Conservation (phyloP, 2,113 vertebrate genomes). For the Phyllopteryx taeniolatus region DNA sequence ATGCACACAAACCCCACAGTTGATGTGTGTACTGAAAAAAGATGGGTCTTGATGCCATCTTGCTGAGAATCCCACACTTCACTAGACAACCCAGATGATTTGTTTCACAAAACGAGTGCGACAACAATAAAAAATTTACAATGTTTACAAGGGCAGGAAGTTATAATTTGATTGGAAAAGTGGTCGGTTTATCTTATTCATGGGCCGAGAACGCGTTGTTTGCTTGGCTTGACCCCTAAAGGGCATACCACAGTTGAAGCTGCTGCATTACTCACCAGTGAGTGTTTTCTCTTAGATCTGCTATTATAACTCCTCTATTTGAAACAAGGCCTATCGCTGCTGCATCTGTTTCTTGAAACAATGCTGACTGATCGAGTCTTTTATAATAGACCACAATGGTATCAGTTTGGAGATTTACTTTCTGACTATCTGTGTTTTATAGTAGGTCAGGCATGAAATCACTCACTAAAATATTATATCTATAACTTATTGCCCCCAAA, state of each 20-base stretch:
- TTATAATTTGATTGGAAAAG: neutral
- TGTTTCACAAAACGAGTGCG: neutral
- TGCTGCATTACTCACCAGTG: no score
- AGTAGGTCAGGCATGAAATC: no score
- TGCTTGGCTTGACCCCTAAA: neutral
- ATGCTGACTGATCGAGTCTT: neutral
- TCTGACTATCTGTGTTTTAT: no score
- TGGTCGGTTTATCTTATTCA: neutral
- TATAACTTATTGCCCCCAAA: no score
- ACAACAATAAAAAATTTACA: neutral
- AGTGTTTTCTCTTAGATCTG: neutral
- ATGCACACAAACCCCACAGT: neutral
- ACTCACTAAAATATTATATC: no score
- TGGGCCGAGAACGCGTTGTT: neutral
- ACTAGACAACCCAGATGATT: neutral
- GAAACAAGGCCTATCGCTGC: neutral
- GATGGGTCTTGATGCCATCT: no score
- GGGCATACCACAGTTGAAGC: no score
- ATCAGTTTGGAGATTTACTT: neutral
- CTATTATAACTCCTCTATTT: neutral
- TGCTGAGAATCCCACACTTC: no score
- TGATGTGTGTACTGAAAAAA: neutral
- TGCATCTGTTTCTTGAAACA: neutral
- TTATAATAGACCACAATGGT: neutral
- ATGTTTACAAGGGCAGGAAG: no score